A percentile compares a stretch with the other conserved stretches of the same genome.
Evolutionary conservation across 2,113 vertebrate species (phyloP).

Genomic region (Eidolon helvum): DNA sequence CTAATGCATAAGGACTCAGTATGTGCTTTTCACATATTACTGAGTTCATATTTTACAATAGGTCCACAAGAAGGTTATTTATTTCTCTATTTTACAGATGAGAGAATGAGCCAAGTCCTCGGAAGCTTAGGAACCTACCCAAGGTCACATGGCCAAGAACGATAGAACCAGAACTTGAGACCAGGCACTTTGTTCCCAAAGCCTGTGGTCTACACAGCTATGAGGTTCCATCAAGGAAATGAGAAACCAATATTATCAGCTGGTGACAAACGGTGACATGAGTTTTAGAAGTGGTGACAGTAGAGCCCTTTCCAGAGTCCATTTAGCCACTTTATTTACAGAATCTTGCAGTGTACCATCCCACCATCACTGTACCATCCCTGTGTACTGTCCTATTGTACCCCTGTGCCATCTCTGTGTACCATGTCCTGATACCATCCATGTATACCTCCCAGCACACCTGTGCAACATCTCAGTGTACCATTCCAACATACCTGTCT

Average conservation of each 20-base stretch:
- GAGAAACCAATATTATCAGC: accelerated
- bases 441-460: too few species aligned
- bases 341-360: too few species aligned
- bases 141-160: not conserved
- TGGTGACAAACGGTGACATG: accelerated
- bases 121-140: not conserved
- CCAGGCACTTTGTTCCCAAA: not conserved
- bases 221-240: not conserved
- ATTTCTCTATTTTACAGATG: not conserved
- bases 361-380: too few species aligned
- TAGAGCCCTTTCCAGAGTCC: not conserved
- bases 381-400: not conserved
- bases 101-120: not conserved
- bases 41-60: not conserved
- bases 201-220: accelerated
- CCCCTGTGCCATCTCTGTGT: too few species aligned
- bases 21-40: accelerated
- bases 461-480: too few species aligned
- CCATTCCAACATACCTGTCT: not conserved
- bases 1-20: too few species aligned
- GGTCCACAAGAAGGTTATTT: not conserved
- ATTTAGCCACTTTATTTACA: not conserved
- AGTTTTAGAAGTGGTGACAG: not conserved
- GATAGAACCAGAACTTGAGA: not conserved
- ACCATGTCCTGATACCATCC: not conserved